Percentiles rank a stretch among this genome's conserved stretches.
Conservation (phyloP, 64 coral and sea anemone species). For the Astreopora myriophthalma region DNA sequence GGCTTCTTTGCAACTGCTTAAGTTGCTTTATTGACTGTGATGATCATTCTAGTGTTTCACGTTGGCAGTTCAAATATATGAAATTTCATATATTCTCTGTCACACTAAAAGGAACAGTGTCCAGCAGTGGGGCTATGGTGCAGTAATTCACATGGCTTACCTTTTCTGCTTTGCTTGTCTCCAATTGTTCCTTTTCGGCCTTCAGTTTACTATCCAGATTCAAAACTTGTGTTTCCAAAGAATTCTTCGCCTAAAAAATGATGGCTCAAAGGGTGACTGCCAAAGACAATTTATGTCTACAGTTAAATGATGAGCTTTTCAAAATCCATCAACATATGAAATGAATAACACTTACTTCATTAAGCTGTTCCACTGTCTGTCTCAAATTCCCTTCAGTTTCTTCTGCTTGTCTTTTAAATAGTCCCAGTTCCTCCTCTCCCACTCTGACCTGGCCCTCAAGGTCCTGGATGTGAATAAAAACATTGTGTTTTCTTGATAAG, state of each 20-base stretch:
- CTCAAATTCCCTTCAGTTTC: constrained; percentile 78
- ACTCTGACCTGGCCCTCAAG: constrained; percentile 77
- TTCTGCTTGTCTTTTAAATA: constrained; percentile 67
- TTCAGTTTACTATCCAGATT: constrained; percentile 59
- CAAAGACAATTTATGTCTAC: not conserved
- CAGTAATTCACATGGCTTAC: not conserved
- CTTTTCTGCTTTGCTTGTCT: constrained; percentile 41
- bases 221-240: constrained; percentile 69
- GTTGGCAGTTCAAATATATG: too few relatives aligned
- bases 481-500: not conserved
- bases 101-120: too few relatives aligned
- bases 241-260: constrained; percentile 65
- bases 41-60: too few relatives aligned
- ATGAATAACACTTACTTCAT: constrained; percentile 76
- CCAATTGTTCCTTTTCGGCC: constrained; percentile 2
- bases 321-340: not conserved
- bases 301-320: not conserved
- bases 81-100: too few relatives aligned
- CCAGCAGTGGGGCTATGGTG: too few relatives aligned
- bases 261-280: not conserved
- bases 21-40: too few relatives aligned
- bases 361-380: constrained; percentile 83
- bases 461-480: constrained; percentile 42
- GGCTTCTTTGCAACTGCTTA: too few relatives aligned
- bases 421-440: constrained; percentile 80